These are phyloP conservation scores for Cryptotis parvus DNA, from an alignment of 2,113 vertebrate genomes.

Conservation along the genomic window DNA sequence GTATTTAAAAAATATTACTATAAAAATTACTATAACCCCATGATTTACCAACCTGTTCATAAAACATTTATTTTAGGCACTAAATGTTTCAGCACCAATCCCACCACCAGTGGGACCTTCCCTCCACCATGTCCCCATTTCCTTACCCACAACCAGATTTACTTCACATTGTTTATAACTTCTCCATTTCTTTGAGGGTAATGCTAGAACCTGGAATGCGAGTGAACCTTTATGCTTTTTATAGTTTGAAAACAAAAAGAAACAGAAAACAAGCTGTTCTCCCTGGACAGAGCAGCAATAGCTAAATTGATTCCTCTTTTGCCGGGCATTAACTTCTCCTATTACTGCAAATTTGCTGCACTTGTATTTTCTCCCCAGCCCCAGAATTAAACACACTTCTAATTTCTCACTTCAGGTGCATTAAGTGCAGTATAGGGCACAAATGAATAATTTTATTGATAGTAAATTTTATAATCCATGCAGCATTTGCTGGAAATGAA, in stretches of 20 bases:
- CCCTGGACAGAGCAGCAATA: constrained; percentile 59
- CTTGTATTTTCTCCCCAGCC: constrained; percentile 47
- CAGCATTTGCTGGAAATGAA: constrained; percentile 72
- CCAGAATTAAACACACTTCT: constrained; percentile 79
- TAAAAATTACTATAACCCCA: no score
- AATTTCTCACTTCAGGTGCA: constrained; percentile 80
- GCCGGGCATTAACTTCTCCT: constrained; percentile 22
- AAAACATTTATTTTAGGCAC: no score
- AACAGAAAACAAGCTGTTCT: constrained; percentile 25
- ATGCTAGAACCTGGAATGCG: constrained; percentile 46
- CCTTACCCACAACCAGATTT: no score
- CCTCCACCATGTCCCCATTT: no score
- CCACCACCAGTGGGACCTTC: no score
- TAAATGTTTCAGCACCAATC: no score
- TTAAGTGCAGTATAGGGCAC: constrained; percentile 69
- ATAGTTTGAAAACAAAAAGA: background rate
- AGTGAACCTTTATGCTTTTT: constrained; percentile 38
- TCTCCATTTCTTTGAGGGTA: constrained; percentile 25
- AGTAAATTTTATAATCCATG: constrained; percentile 75
- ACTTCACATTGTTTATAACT: background rate
- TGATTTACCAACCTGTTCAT: no score
- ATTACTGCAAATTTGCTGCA: constrained; percentile 59
- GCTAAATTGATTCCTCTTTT: constrained; percentile 62
- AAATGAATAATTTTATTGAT: constrained; percentile 83
- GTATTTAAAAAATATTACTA: no score